phyloP scores from a whole-genome alignment of 92 coral and sea anemone species.

The Meandrina meandrites region DNA sequence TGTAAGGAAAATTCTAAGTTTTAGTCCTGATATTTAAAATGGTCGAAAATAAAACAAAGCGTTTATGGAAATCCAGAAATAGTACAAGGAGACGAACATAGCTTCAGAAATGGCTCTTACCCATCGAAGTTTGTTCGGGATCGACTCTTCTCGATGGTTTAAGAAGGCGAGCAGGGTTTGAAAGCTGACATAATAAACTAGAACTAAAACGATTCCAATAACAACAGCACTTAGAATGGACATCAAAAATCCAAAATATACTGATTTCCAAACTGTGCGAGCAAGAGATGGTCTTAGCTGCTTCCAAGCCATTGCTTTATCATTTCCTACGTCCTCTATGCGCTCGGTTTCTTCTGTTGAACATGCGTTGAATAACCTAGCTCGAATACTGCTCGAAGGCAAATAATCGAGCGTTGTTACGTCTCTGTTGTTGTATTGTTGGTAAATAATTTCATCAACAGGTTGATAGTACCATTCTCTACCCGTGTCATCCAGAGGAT shows the following conservation, averaged over 20 bases:
- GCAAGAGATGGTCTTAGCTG: not conserved
- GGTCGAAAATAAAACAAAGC: not conserved
- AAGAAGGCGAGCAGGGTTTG: not conserved
- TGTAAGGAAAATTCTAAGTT: not conserved
- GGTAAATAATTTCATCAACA: conserved; percentile 1
- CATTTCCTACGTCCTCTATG: not conserved
- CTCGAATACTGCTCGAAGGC: not conserved
- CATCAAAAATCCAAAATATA: not conserved
- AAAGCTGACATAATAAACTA: not conserved
- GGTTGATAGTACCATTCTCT: not conserved
- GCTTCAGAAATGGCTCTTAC: not conserved
- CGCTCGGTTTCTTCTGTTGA: not conserved
- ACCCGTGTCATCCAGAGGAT: conserved; percentile 4
- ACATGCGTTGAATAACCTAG: conserved; percentile 1
- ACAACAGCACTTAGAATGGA: conserved; percentile 10
- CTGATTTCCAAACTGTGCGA: not conserved
- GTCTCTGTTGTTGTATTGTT: conserved; percentile 2
- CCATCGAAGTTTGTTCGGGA: conserved; percentile 1
- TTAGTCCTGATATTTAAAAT: not conserved
- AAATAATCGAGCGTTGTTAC: not conserved
- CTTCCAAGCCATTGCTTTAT: conserved; percentile 12
- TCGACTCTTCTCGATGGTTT: not conserved
- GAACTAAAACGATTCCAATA: not conserved
- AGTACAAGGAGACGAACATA: not conserved
- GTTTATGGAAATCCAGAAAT: not conserved